These are phyloP conservation scores for Sigmodon hispidus DNA, from an alignment of 2,113 vertebrate genomes.

Conservation along the genomic window DNA sequence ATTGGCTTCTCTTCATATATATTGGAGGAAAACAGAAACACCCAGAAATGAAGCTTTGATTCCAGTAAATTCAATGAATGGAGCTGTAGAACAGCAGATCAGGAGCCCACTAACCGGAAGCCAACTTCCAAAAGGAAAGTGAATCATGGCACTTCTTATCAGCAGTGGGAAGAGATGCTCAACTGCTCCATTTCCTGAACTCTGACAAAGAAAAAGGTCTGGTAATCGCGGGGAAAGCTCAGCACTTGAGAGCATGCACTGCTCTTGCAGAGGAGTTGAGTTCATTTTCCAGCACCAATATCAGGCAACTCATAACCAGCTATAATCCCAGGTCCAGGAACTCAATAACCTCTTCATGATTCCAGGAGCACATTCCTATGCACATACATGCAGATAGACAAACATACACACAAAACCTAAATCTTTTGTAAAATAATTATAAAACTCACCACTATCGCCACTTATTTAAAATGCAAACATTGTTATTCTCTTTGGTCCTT, in stretches of 20 bases:
- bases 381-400: not conserved
- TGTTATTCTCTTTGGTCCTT: not conserved
- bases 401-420: not conserved
- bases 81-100: not conserved
- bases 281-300: not conserved
- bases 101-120: not conserved
- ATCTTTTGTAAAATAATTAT: not conserved
- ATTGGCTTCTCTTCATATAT: slow-evolving; percentile 45
- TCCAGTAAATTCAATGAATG: slow-evolving; percentile 30
- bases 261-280: not conserved
- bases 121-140: not conserved
- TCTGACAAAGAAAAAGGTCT: not conserved
- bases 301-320: not conserved
- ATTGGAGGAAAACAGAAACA: slow-evolving; percentile 29
- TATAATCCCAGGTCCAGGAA: not conserved
- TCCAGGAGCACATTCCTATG: not conserved
- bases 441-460: not conserved
- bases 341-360: no score
- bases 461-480: slow-evolving; percentile 30
- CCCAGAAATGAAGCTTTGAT: slow-evolving; percentile 2
- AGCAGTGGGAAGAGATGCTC: not conserved
- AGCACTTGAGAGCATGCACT: no score
- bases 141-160: not conserved
- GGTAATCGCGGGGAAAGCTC: not conserved
- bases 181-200: not conserved